Percentiles rank a stretch among this genome's conserved stretches.
Evolutionary conservation across 1,140 invertebrate genomes (phyloP).

Genomic region (Euschistus heros): DNA sequence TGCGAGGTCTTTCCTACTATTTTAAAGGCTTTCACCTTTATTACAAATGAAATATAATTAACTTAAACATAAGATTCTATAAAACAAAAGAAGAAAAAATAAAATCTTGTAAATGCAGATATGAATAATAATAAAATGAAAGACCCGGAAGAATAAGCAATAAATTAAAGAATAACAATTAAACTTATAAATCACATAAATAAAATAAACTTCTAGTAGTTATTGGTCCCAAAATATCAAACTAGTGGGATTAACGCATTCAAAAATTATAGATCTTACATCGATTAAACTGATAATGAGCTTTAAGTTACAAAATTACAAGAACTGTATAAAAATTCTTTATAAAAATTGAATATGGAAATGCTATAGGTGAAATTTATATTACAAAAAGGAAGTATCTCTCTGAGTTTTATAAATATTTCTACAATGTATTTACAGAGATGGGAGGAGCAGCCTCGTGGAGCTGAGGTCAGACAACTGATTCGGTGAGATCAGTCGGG

Average conservation of each 20-base stretch:
- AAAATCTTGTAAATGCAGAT: not conserved
- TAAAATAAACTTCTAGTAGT: not conserved
- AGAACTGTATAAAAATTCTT: conserved; percentile 14
- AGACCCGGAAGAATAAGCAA: not conserved
- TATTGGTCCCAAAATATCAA: conserved; percentile 3
- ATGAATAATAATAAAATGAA: not conserved
- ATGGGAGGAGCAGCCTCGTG: conserved; percentile 8
- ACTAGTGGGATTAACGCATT: not conserved
- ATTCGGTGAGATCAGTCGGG: conserved; percentile 12
- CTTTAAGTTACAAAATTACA: not conserved
- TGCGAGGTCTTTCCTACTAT: conserved; percentile 15
- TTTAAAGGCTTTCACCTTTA: not conserved
- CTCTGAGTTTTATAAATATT: conserved; percentile 2
- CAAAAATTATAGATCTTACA: not conserved
- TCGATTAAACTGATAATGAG: not conserved
- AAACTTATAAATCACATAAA: not conserved
- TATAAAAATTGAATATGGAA: conserved; percentile 4
- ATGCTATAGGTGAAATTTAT: not conserved
- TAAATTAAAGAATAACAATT: not conserved
- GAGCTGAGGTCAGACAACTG: conserved; percentile 17
- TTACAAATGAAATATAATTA: conserved; percentile 3
- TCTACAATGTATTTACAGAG: conserved; percentile 16
- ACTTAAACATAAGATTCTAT: not conserved
- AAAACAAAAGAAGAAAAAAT: not conserved
- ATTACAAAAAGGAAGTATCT: conserved; percentile 9